A percentile compares a stretch with the other conserved stretches of the same genome.
Conservation (phyloP, 2,797 vertebrate species). For the Siniperca scherzeri region DNA sequence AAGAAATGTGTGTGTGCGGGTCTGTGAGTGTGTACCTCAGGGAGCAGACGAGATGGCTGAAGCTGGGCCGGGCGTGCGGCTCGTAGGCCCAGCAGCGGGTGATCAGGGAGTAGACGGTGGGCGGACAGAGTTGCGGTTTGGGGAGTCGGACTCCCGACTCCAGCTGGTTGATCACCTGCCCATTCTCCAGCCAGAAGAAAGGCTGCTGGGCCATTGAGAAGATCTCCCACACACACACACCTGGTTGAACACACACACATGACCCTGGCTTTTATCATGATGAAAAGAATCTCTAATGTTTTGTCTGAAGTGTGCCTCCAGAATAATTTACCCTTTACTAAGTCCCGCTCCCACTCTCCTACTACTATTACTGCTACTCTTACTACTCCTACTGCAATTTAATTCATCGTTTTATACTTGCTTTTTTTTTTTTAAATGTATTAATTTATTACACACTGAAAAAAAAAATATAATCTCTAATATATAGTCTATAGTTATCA, state of each 20-base stretch:
- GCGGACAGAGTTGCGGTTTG: conserved; percentile 92
- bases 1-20: background rate
- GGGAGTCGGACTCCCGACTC: conserved; percentile 94
- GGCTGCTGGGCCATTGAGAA: conserved; percentile 95
- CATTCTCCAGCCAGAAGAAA: conserved; percentile 98
- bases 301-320: too few species aligned
- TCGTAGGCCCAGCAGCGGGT: conserved; percentile 95
- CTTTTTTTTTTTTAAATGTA: too few species aligned
- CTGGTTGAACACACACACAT: conserved; percentile 88
- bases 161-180: conserved; percentile 95
- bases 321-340: too few species aligned
- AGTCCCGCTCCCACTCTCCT: too few species aligned
- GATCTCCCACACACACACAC: conserved; percentile 98
- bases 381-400: too few species aligned
- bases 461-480: too few species aligned
- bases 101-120: conserved; percentile 93
- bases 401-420: too few species aligned
- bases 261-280: background rate
- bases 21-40: conserved; percentile 86
- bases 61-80: conserved; percentile 90
- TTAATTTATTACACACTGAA: too few species aligned
- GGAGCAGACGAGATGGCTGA: conserved; percentile 92
- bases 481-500: too few species aligned
- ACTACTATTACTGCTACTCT: too few species aligned
- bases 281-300: too few species aligned